Conservation (phyloP, 2,888 invertebrate genomes). For the Macrophya annulata region DNA sequence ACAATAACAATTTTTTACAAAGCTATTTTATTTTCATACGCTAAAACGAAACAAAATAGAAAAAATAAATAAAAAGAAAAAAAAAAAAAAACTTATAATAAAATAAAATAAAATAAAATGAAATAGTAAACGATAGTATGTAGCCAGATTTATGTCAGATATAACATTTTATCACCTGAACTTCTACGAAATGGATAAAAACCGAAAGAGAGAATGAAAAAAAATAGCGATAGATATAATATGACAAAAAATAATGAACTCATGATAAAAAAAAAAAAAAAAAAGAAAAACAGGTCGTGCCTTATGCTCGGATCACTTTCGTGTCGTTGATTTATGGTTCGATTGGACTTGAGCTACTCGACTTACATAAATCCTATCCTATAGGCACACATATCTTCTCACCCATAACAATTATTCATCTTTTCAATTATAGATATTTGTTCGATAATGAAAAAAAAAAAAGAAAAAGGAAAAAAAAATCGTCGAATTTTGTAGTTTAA, state of each 20-base stretch:
- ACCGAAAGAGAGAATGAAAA: slow-evolving; percentile 18
- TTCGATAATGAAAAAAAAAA: not conserved
- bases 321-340: slow-evolving; percentile 34
- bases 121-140: slow-evolving; percentile 17
- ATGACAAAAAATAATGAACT: not conserved
- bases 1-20: slow-evolving; percentile 58
- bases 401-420: not conserved
- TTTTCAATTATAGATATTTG: not conserved
- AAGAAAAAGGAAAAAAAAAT: not conserved
- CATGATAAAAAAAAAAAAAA: slow-evolving; percentile 17
- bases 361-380: slow-evolving; percentile 28
- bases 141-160: slow-evolving; percentile 19
- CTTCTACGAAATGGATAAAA: not conserved
- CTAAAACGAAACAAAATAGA: slow-evolving; percentile 54
- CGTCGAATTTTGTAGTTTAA: not conserved
- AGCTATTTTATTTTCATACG: slow-evolving; percentile 69
- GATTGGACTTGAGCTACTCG: slow-evolving; percentile 38
- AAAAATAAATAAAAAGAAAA: not conserved
- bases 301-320: slow-evolving; percentile 48
- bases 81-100: not conserved
- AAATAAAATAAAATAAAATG: not conserved
- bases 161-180: not conserved
- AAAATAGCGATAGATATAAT: slow-evolving; percentile 45
- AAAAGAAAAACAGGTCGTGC: slow-evolving; percentile 43
- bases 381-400: slow-evolving; percentile 50